Conservation (phyloP, 2,888 invertebrate genomes). For the Microctonus brassicae region DNA sequence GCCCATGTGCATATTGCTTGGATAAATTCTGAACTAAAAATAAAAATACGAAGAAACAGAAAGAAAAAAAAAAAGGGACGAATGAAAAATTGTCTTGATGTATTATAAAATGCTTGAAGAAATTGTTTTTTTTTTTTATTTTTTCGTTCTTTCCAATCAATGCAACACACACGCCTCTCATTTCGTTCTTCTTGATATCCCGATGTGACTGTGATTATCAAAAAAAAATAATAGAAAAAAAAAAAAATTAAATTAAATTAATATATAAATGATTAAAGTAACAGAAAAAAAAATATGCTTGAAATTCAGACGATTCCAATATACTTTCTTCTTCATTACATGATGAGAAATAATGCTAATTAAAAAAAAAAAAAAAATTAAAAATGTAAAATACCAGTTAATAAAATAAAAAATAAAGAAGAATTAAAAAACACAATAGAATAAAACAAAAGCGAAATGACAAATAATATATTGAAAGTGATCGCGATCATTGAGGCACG, state of each 20-base stretch:
- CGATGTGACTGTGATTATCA: background rate
- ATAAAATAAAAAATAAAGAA: conserved; percentile 1
- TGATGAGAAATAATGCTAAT: no score
- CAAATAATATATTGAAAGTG: conserved; percentile 26
- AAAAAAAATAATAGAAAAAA: background rate
- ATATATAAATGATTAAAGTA: background rate
- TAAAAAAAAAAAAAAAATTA: no score
- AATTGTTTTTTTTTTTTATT: conserved; percentile 19
- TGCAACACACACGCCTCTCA: background rate
- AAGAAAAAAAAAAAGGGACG: conserved; percentile 52
- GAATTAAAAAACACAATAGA: background rate
- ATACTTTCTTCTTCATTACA: no score
- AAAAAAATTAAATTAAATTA: background rate
- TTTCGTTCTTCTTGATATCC: background rate
- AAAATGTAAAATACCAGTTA: no score
- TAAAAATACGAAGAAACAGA: conserved; percentile 26
- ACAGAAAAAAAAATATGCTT: background rate
- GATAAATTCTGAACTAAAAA: conserved; percentile 17
- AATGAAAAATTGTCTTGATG: conserved; percentile 60
- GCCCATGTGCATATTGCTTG: conserved; percentile 31
- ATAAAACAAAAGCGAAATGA: conserved; percentile 10
- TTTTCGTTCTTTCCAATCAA: conserved; percentile 15
- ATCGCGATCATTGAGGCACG: conserved; percentile 50
- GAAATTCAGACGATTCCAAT: background rate
- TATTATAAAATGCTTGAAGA: background rate